Conservation (phyloP, 2,113 vertebrate genomes). For the Ictidomys tridecemlineatus region DNA sequence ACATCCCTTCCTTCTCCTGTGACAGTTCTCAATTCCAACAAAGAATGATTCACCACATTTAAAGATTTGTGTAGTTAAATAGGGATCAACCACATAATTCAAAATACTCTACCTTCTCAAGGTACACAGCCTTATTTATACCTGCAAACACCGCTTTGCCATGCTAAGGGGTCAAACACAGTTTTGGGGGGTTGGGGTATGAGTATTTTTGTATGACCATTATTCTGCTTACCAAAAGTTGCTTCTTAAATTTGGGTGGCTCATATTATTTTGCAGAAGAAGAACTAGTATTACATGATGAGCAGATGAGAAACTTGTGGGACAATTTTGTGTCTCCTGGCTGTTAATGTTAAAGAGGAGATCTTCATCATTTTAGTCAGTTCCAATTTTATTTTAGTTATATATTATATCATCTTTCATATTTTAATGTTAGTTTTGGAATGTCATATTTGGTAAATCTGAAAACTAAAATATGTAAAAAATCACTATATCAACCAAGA, state of each 20-base stretch:
- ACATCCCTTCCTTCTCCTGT: not conserved
- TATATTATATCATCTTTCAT: not conserved
- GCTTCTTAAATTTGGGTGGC: not conserved
- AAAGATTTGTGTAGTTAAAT: not conserved
- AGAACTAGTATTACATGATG: not conserved
- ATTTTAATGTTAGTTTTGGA: not conserved
- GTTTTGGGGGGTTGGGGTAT: not conserved
- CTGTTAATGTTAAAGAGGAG: not conserved
- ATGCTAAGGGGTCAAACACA: not conserved
- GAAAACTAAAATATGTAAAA: not conserved
- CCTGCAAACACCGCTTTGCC: not conserved
- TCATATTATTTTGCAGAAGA: not conserved
- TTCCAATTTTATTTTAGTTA: not conserved
- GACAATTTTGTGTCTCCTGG: not conserved
- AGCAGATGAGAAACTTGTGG: not conserved
- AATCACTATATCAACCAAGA: not conserved
- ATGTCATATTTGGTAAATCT: not conserved
- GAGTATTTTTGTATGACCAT: not conserved
- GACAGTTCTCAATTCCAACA: not conserved
- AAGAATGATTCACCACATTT: not conserved
- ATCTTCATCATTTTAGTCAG: not conserved
- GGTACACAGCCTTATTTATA: not conserved
- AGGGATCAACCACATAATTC: not conserved
- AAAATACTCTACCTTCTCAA: not conserved
- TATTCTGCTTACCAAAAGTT: not conserved